A percentile compares a stretch with the other conserved stretches of the same genome.
phyloP scores from a whole-genome alignment of 2,113 vertebrate genomes.

The Menidia beryllina region DNA sequence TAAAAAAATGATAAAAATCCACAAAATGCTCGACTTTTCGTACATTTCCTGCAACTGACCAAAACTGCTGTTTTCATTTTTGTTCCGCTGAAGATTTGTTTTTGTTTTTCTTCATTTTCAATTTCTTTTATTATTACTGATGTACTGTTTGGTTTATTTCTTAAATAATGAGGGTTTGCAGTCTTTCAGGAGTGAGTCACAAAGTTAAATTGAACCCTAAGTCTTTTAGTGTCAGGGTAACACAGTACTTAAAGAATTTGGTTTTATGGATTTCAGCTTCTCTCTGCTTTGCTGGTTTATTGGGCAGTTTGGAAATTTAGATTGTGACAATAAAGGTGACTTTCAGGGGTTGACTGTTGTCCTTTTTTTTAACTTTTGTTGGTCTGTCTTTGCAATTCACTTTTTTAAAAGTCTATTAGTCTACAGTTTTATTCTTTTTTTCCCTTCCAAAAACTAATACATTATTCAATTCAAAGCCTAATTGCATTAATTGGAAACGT shows the following conservation, averaged over 20 bases:
- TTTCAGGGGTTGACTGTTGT: constrained; percentile 44
- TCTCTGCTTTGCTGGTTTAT: constrained; percentile 34
- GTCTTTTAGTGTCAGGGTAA: background rate
- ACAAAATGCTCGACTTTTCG: constrained; percentile 63
- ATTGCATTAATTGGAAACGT: no score
- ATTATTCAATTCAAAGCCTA: no score
- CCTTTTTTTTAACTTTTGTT: background rate
- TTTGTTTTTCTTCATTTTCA: no score
- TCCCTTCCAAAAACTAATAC: no score
- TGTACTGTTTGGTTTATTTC: constrained; percentile 23
- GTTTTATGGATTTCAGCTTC: constrained; percentile 43
- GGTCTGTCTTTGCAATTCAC: background rate
- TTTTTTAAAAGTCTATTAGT: no score
- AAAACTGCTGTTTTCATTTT: constrained; percentile 66
- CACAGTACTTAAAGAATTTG: constrained; percentile 14
- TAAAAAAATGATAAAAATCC: constrained; percentile 29
- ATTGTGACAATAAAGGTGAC: constrained; percentile 61
- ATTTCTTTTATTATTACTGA: no score
- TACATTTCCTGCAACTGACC: constrained; percentile 65
- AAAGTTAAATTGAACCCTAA: background rate
- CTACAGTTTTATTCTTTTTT: no score
- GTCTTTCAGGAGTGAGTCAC: background rate
- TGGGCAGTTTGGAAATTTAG: constrained; percentile 54
- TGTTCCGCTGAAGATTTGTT: constrained; percentile 35
- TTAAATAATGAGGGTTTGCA: background rate